Evolutionary conservation across 2,113 vertebrate genomes (phyloP), one percentile per base, ranked within the genome.

Genomic region (Misgurnus anguillicaudatus): DNA sequence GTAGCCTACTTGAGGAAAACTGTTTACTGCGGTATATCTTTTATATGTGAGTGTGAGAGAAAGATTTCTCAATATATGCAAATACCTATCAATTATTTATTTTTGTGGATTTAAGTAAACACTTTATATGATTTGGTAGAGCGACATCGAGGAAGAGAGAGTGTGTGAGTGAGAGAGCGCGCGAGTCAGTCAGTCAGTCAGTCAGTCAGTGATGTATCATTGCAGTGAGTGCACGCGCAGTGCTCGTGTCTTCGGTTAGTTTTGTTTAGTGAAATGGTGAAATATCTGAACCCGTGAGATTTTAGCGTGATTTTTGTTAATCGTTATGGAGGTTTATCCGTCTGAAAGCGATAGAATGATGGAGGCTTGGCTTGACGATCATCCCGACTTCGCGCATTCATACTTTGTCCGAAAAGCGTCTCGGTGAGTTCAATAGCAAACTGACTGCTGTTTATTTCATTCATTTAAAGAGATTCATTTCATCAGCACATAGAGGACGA

Each of bases 311-410:
- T 83, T 63, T 51, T 58, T 66, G 21, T 2, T 10, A 3, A 42
- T 31, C 76, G 78, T 78, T 87, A 95, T 95, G 95, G 94, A 94
- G 89, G 88, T 79, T 77, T 84, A 81, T 78, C 84, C 74, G 53
- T 84, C 81, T 3, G 91, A 93, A 62, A 89, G 87, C 79, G 94
- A 95, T 57, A 84, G 87, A 86, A 92, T 62, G 57, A 75, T 95
- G 86, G 97, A 98, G 94, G 96, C 96, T 83, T 98, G 96, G 96
- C 93, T 98, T 91, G 97, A 99, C 83, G 96, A 98, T 72, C 93
- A 98, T 92, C 13, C 88, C 86, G 95, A 97, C 86, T 98, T 98
- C 48, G 86, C 95, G 41, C 93, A 88, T 88, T 95, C 95, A 19
- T 98, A 99, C 94, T 98, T 99, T 87, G 90, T 95, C 41, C 89